phyloP scores from a whole-genome alignment of 2,113 vertebrate species.

The Pseudois nayaur region DNA sequence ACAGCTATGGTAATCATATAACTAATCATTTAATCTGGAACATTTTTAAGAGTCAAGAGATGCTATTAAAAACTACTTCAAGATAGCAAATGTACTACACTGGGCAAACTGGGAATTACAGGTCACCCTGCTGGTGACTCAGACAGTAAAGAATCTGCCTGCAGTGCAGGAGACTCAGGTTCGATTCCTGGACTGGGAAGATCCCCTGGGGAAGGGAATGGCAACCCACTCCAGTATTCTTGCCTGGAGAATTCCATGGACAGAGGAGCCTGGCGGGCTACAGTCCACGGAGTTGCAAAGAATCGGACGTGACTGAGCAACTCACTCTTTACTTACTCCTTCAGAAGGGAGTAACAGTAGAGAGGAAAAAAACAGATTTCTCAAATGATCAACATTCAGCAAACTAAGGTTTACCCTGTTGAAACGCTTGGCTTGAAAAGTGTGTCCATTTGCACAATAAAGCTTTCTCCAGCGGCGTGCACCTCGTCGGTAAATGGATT shows the following conservation, averaged over 20 bases:
- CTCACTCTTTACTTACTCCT: background rate
- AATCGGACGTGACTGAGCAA: background rate
- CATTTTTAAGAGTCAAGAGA: background rate
- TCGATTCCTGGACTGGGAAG: rapidly evolving
- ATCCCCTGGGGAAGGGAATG: background rate
- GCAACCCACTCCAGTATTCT: background rate
- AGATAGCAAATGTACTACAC: background rate
- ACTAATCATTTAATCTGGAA: background rate
- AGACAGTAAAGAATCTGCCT: background rate
- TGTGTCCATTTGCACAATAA: conserved; percentile 97
- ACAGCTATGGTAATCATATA: background rate
- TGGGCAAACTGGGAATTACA: background rate
- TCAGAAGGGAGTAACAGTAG: background rate
- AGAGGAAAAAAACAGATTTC: background rate
- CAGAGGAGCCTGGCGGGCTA: background rate
- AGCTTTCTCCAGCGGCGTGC: conserved; percentile 98
- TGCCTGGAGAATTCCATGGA: background rate
- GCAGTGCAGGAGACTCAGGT: background rate
- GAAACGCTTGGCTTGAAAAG: conserved; percentile 98
- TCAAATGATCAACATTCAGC: conserved; percentile 52
- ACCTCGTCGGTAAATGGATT: conserved; percentile 98
- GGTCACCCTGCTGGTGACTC: background rate
- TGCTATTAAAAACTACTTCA: background rate
- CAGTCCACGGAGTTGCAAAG: background rate
- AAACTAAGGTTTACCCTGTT: conserved; percentile 88